Evolutionary conservation across 2,797 vertebrate genomes (phyloP), one percentile per base, ranked within the genome.

Genomic region (Leucoraja ocellata): DNA sequence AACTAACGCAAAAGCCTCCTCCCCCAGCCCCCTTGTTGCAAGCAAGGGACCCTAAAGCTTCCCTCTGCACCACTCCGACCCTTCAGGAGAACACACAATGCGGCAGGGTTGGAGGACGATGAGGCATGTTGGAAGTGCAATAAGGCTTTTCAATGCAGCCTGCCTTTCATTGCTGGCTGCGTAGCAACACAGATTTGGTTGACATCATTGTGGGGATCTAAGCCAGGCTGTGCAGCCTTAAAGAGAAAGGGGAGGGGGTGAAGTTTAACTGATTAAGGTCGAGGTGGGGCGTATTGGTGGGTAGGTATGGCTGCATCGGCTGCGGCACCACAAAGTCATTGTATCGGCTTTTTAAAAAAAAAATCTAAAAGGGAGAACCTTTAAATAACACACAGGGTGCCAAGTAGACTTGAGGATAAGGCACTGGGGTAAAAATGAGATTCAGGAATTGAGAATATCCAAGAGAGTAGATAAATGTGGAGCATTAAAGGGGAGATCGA

Each of bases 81-180:
- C 90, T 92, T 74, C 71, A 73, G 46, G 23, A 46, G 46, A 92
- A 74, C 23, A 74, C 90, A 92, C 68, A 92, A 92, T 76, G 25
- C 68, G 63, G 11, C 68, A 73, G 68, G 90, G 68, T n/a, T 91
- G 90, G 90, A 46, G 90, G 68, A 74, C 73, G 90, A 65, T 54
- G 90, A 91, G 90, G 39, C 65, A 46, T 39, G 32, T 25, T 91
- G 68, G 36, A 91, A 68, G 90, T 91, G 90, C 68, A 71, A 28
- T 74, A 71, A 91, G 90, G 32, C 90, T 73, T 91, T 91, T 74
- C 90, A 91, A 39, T 74, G 84, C 61, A 65, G 84, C 61, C 61
- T 88, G 61, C 84, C 61, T 88, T 88, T 88, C 61, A 88, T 88
- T 65, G 61, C n/a, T 88, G 84, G 84, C 84, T 88, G 90, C 90